A percentile compares a stretch with the other conserved stretches of the same genome.
phyloP scores from a whole-genome alignment of 1,140 invertebrate species.

The Lineus longissimus region DNA sequence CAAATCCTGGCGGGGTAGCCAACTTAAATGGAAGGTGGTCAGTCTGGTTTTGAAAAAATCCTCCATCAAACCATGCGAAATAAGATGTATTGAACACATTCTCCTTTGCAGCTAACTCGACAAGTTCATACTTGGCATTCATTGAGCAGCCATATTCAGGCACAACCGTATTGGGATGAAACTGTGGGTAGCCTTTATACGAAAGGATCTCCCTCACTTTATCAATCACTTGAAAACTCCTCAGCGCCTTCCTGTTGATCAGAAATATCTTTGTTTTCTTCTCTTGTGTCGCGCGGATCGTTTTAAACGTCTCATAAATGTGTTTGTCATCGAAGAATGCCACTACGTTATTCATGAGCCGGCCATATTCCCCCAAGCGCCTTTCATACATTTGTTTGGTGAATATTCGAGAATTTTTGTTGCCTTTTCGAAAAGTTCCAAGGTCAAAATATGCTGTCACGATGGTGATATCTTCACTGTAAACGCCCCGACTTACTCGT shows the following conservation, averaged over 20 bases:
- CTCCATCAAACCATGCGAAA: constrained; percentile 34
- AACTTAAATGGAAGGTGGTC: neutral
- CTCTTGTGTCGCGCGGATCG: constrained; percentile 10
- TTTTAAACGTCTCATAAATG: constrained; percentile 13
- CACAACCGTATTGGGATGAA: constrained; percentile 25
- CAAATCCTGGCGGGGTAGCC: neutral
- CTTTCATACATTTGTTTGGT: constrained; percentile 15
- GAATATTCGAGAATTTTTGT: too few relatives aligned
- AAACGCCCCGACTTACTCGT: too few relatives aligned
- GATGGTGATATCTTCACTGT: constrained; percentile 28
- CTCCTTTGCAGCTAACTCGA: constrained; percentile 15
- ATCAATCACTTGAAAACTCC: constrained; percentile 25
- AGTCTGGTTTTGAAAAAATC: constrained; percentile 26
- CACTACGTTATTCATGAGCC: constrained; percentile 24
- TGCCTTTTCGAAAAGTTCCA: constrained; percentile 32
- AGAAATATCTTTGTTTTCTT: constrained; percentile 20
- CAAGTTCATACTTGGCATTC: constrained; percentile 29
- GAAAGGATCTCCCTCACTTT: constrained; percentile 25
- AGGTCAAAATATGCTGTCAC: constrained; percentile 38
- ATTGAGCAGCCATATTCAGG: constrained; percentile 28
- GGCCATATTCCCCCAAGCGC: constrained; percentile 17
- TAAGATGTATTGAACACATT: constrained; percentile 21
- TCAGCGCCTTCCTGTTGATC: constrained; percentile 16
- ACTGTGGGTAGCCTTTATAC: constrained; percentile 23
- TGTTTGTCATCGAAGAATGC: constrained; percentile 27